Base-by-base conservation (phyloP, 2,113 vertebrate genomes). In the Phyllostomus hastatus region DNA sequence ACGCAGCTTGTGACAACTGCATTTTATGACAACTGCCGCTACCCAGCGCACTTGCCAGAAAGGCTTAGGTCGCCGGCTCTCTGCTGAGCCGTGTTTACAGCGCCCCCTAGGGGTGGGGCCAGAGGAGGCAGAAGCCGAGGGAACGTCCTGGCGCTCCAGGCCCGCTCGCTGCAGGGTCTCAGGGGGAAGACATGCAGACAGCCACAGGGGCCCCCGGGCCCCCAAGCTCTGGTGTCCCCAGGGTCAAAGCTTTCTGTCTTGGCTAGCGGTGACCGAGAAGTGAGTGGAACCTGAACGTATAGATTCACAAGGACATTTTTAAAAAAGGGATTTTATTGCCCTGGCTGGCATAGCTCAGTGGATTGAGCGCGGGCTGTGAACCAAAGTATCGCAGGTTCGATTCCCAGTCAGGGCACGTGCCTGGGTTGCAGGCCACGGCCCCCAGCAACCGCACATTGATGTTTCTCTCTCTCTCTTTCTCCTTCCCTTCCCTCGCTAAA, bases 11-110 rank as follows among this genome's bases (percentile, higher is more conserved):
- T 10, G 0, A n/a, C 67, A 35, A 11, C 67, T 0, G 16, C 10
- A 5, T 48, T 54, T 54, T 52, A 46, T 0, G 4, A 31, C 43
- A 28, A 31, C n/a, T 2, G 4, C 4, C 8, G 2, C 52, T 84
- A 64, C 4, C 11, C 52, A 35, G 41, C 26, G 1, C 59, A 9
- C 61, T 50, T 43, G 66, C 11, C n/a, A 59, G 61, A 8, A 1
- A 0, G 11, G 10, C 20, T 3, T 10, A 0, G 50, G 5, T 8
- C 0, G 10, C 17, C 24, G 15, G 7, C 8, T 41, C 5, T 15
- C 14, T 8, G 1, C 33, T 46, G 72, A 64, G n/a, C 35, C 0
- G 0, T 8, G 5, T 38, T 46, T 15, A 1, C 22, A 35, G 16
- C 15, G 48, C 50, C 2, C 20, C 16, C 2, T 7, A 59, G 24